These are phyloP conservation scores for Oreochromis aureus DNA, from an alignment of 2,113 vertebrate genomes.

Conservation along the genomic window DNA sequence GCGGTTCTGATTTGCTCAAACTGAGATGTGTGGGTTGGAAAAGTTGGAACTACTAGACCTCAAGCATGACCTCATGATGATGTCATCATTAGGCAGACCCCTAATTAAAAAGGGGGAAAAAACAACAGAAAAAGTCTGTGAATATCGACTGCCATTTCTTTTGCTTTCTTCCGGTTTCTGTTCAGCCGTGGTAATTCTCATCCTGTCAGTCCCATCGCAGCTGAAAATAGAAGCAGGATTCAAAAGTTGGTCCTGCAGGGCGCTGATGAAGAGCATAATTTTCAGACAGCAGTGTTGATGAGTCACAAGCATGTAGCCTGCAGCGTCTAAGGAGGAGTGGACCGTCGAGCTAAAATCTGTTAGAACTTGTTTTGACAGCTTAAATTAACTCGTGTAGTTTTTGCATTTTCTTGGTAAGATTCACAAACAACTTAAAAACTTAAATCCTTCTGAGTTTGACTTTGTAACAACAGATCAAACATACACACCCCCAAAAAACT, in stretches of 20 bases:
- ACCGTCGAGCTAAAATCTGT: background rate
- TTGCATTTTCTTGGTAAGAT: background rate
- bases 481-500: background rate
- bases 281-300: background rate
- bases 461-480: background rate
- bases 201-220: background rate
- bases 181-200: background rate
- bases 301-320: background rate
- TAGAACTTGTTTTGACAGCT: background rate
- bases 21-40: background rate
- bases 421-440: background rate
- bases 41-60: background rate
- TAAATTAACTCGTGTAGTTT: background rate
- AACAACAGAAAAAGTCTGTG: accelerated
- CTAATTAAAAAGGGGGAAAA: background rate
- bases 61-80: background rate
- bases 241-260: background rate
- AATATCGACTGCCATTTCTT: background rate
- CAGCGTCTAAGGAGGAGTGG: background rate
- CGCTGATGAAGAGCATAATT: background rate
- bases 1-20: background rate
- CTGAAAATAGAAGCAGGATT: background rate
- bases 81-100: background rate
- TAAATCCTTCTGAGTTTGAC: background rate
- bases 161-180: background rate